Percentiles rank a stretch among this genome's conserved stretches.
phyloP scores from a whole-genome alignment of 2,113 vertebrate species.

The Alethe diademata region DNA sequence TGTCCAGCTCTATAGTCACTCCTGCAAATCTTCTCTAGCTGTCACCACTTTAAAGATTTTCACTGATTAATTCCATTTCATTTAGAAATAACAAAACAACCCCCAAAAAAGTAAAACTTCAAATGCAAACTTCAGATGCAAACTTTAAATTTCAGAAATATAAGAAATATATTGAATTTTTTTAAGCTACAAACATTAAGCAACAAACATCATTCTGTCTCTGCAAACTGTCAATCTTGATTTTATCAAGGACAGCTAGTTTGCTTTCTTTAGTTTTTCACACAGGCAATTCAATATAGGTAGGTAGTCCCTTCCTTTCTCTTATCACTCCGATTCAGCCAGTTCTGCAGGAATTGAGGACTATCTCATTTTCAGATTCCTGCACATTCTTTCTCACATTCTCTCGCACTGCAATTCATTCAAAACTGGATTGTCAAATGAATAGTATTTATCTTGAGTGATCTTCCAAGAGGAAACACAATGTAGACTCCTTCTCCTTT shows the following conservation, averaged over 20 bases:
- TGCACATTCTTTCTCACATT: background rate
- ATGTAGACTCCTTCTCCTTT: background rate
- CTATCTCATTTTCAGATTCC: slow-evolving; percentile 39
- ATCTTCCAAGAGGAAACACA: slow-evolving; percentile 41
- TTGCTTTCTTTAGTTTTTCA: slow-evolving; percentile 1
- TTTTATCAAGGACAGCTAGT: slow-evolving; percentile 24
- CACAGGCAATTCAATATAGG: background rate
- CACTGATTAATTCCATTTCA: background rate
- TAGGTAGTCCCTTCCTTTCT: slow-evolving; percentile 15
- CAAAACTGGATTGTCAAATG: background rate
- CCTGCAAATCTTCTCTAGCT: background rate
- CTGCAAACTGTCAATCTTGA: slow-evolving; percentile 21
- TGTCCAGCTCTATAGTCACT: background rate
- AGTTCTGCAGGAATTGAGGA: background rate
- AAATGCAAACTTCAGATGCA: too few species aligned
- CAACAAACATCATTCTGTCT: background rate
- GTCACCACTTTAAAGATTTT: background rate
- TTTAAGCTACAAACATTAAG: background rate
- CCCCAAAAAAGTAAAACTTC: background rate
- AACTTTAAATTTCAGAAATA: background rate
- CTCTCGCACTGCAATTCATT: background rate
- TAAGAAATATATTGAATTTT: background rate
- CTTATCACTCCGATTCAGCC: slow-evolving; percentile 52
- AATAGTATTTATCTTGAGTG: slow-evolving; percentile 29
- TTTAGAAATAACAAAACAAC: background rate